These are phyloP conservation scores for Helleia helle DNA, from an alignment of 2,888 invertebrate species.

Conservation along the genomic window DNA sequence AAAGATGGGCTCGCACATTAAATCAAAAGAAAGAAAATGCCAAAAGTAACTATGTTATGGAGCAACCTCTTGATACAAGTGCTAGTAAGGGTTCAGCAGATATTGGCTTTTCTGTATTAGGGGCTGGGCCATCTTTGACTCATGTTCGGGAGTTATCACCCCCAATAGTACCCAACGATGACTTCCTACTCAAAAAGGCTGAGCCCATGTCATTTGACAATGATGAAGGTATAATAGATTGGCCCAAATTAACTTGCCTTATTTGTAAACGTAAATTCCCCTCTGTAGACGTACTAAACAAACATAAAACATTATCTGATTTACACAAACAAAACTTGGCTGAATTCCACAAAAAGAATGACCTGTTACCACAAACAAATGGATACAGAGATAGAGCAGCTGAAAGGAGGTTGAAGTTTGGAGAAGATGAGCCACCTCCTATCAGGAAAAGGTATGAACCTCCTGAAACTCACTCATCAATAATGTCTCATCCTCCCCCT, in stretches of 20 bases:
- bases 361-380: constrained; percentile 43
- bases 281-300: constrained; percentile 88
- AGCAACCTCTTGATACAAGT: constrained; percentile 55
- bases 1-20: constrained; percentile 94
- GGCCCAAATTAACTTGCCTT: constrained; percentile 91
- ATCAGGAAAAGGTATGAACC: constrained; percentile 59
- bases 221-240: constrained; percentile 88
- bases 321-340: constrained; percentile 92
- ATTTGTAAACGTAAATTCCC: constrained; percentile 97
- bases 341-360: constrained; percentile 59
- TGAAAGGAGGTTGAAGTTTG: constrained; percentile 94
- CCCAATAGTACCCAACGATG: constrained; percentile 40
- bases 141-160: constrained; percentile 52
- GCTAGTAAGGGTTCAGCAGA: constrained; percentile 87
- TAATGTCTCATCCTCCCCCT: constrained; percentile 74
- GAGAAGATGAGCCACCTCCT: constrained; percentile 82
- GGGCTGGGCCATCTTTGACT: constrained; percentile 75
- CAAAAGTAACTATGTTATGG: constrained; percentile 56
- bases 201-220: constrained; percentile 75
- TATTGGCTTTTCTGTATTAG: constrained; percentile 93
- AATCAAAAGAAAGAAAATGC: constrained; percentile 94
- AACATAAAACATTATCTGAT: constrained; percentile 94
- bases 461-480: constrained; percentile 53
- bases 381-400: constrained; percentile 96
- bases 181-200: constrained; percentile 54